A percentile compares a stretch with the other conserved stretches of the same genome.
phyloP scores from a whole-genome alignment of 1,140 invertebrate species.

The Dinoponera quadriceps region DNA sequence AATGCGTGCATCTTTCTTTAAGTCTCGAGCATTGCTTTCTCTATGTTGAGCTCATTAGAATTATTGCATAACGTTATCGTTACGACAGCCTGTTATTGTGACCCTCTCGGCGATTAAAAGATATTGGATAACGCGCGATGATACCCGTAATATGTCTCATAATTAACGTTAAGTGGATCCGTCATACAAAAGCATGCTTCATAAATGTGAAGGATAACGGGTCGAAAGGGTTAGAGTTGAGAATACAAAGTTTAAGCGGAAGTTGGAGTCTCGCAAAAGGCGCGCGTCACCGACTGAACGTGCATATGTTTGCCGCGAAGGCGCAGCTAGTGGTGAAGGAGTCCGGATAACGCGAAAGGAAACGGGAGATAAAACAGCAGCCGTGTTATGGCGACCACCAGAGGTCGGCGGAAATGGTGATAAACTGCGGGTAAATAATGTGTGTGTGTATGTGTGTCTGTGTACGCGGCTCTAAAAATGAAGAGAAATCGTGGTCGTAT shows the following conservation, averaged over 20 bases:
- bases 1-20: too few species aligned
- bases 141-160: too few species aligned
- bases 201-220: neutral
- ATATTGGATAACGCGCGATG: too few species aligned
- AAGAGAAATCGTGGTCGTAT: conserved; percentile 72
- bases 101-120: too few species aligned
- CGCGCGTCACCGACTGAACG: neutral
- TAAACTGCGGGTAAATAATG: conserved; percentile 76
- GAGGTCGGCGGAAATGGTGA: conserved; percentile 70
- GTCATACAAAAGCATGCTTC: neutral
- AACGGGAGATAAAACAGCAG: conserved; percentile 54
- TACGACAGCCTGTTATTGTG: too few species aligned
- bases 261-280: conserved; percentile 8
- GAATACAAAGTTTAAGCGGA: conserved; percentile 32
- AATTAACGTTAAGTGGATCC: neutral
- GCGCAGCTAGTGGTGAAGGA: conserved; percentile 31
- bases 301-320: conserved; percentile 24
- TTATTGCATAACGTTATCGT: too few species aligned
- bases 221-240: conserved; percentile 7
- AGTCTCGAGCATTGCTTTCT: too few species aligned
- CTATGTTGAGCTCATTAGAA: too few species aligned
- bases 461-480: conserved; percentile 61
- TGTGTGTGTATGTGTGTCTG: too few species aligned
- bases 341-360: conserved; percentile 7
- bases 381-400: conserved; percentile 41